These are phyloP conservation scores for Capitulum mitella DNA, from an alignment of 2,888 invertebrate species.

Conservation along the genomic window DNA sequence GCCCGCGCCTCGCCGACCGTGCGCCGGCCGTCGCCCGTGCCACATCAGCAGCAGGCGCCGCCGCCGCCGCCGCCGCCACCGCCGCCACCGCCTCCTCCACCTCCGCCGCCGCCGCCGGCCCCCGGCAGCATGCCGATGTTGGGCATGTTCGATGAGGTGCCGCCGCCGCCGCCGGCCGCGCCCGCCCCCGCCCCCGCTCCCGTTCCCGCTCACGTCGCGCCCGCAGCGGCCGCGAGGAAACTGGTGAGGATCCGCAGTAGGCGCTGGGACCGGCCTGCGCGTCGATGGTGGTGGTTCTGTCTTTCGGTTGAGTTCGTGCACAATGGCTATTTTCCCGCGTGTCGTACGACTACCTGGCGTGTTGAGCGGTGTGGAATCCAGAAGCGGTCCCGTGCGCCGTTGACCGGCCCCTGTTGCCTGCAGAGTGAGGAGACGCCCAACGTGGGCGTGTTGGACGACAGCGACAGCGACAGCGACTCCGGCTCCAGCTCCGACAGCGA, in stretches of 20 bases:
- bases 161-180: not conserved
- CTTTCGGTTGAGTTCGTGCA: no score
- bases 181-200: not conserved
- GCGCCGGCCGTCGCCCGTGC: not conserved
- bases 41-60: not conserved
- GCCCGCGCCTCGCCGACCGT: not conserved
- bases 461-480: conserved; percentile 31
- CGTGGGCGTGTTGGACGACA: conserved; percentile 25
- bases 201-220: not conserved
- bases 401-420: not conserved
- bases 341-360: not conserved
- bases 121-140: conserved; percentile 32
- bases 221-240: not conserved
- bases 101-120: not conserved
- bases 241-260: conserved; percentile 1
- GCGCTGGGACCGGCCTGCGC: no score
- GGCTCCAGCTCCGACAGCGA: conserved; percentile 30
- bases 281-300: no score
- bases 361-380: no score
- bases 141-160: conserved; percentile 27
- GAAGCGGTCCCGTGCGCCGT: not conserved
- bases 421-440: not conserved
- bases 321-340: not conserved
- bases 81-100: not conserved
- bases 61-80: not conserved